phyloP scores from a whole-genome alignment of 1,140 invertebrate species.

The Bilobella aurantiaca region DNA sequence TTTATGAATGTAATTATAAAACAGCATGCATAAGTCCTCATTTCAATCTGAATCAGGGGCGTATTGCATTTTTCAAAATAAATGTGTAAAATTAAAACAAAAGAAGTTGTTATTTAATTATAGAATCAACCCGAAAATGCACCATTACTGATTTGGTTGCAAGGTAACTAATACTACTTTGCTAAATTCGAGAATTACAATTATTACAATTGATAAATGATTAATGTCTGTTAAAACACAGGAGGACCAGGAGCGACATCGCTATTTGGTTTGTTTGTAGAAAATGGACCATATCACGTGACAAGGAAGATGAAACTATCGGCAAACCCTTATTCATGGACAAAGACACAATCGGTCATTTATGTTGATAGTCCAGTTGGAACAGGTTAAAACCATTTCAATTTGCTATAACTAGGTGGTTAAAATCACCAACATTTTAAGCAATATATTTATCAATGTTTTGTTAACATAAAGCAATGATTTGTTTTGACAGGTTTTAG shows the following conservation, averaged over 20 bases:
- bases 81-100: too few relatives aligned
- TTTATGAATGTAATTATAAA: too few relatives aligned
- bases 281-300: conserved; percentile 42
- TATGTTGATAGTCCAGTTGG: conserved; percentile 18
- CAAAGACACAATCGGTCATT: conserved; percentile 43
- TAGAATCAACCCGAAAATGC: conserved; percentile 36
- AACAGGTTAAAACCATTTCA: neutral
- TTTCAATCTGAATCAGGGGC: too few relatives aligned
- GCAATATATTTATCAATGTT: neutral
- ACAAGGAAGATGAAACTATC: conserved; percentile 44
- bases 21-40: too few relatives aligned
- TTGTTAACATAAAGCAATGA: too few relatives aligned
- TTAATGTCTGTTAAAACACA: too few relatives aligned
- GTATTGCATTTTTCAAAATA: too few relatives aligned
- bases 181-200: too few relatives aligned
- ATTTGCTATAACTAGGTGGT: neutral
- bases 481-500: conserved; percentile 40
- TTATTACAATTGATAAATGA: too few relatives aligned
- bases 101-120: too few relatives aligned
- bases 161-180: too few relatives aligned
- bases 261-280: conserved; percentile 46
- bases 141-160: conserved; percentile 46
- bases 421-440: neutral
- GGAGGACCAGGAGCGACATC: conserved; percentile 47
- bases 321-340: conserved; percentile 40